These are phyloP conservation scores for Idaea biselata DNA, from an alignment of 2,888 invertebrate genomes.

Conservation along the genomic window DNA sequence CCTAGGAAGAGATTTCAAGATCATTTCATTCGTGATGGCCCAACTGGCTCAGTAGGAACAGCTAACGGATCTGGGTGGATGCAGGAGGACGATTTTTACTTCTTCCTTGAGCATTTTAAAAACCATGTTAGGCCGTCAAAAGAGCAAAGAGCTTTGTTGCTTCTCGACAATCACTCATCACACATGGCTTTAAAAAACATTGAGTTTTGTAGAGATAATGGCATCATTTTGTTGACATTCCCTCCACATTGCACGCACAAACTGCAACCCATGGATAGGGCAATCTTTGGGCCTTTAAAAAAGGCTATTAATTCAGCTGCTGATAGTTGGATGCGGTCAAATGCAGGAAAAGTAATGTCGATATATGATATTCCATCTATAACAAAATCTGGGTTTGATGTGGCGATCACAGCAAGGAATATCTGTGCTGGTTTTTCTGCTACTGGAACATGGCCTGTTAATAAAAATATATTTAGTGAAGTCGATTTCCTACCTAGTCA, in stretches of 20 bases:
- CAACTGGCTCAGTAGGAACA: slow-evolving; percentile 29
- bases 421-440: slow-evolving; percentile 6
- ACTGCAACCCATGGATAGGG: slow-evolving; percentile 12
- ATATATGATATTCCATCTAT: slow-evolving; percentile 21
- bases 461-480: slow-evolving; percentile 1
- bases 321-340: slow-evolving; percentile 20
- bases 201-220: slow-evolving; percentile 6
- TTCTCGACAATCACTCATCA: slow-evolving; percentile 27
- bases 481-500: slow-evolving; percentile 5
- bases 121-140: slow-evolving; percentile 18
- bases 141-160: slow-evolving; percentile 17
- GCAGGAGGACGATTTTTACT: slow-evolving; percentile 29
- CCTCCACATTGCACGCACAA: slow-evolving; percentile 28
- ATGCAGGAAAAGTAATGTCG: slow-evolving; percentile 25
- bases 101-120: slow-evolving; percentile 21
- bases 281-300: slow-evolving; percentile 27
- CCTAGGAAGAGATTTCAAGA: slow-evolving; percentile 29
- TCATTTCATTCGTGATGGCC: slow-evolving; percentile 32
- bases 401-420: slow-evolving; percentile 13
- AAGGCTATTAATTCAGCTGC: neutral
- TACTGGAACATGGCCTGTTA: neutral
- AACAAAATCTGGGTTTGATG: slow-evolving; percentile 15
- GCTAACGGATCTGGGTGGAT: slow-evolving; percentile 39
- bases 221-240: slow-evolving; percentile 23
- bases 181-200: slow-evolving; percentile 23